Percentiles rank a stretch among this genome's conserved stretches.
phyloP scores from a whole-genome alignment of 2,113 vertebrate species.

The Cinclus cinclus region DNA sequence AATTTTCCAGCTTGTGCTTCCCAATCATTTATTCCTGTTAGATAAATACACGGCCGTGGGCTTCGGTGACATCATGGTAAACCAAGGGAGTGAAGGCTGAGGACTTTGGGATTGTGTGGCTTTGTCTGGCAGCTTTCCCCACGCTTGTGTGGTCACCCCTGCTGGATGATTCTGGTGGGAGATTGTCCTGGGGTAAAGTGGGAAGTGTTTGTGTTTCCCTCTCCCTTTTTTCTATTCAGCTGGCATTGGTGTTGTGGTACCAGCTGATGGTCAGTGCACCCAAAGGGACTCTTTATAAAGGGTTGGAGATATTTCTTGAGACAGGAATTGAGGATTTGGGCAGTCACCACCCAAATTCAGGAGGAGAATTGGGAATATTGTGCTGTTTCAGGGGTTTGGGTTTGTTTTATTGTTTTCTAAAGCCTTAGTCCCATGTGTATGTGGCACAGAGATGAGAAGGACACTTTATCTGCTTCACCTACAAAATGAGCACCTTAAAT shows the following conservation, averaged over 20 bases:
- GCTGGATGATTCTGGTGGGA: background rate
- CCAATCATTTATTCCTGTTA: slow-evolving; percentile 25
- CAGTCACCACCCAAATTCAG: rapidly evolving
- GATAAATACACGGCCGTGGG: background rate
- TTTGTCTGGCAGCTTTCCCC: slow-evolving; percentile 7
- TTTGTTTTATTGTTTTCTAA: background rate
- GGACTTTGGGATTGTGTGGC: background rate
- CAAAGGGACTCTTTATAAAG: background rate
- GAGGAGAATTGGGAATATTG: background rate
- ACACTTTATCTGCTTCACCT: background rate
- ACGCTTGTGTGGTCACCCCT: background rate
- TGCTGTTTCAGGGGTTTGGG: background rate
- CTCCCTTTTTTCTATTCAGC: rapidly evolving
- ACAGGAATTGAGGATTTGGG: background rate
- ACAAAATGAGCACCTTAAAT: background rate
- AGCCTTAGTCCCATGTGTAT: rapidly evolving
- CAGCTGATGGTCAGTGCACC: background rate
- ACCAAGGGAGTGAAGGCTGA: slow-evolving; percentile 48
- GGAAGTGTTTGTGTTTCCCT: background rate
- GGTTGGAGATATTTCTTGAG: background rate
- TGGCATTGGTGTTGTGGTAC: background rate
- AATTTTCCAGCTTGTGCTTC: background rate
- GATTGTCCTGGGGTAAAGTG: background rate
- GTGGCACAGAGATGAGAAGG: background rate
- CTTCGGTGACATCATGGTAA: background rate